Percentiles rank a stretch among this genome's conserved stretches.
Evolutionary conservation across 2,113 vertebrate species (phyloP).

Genomic region (Glaucidium brasilianum): DNA sequence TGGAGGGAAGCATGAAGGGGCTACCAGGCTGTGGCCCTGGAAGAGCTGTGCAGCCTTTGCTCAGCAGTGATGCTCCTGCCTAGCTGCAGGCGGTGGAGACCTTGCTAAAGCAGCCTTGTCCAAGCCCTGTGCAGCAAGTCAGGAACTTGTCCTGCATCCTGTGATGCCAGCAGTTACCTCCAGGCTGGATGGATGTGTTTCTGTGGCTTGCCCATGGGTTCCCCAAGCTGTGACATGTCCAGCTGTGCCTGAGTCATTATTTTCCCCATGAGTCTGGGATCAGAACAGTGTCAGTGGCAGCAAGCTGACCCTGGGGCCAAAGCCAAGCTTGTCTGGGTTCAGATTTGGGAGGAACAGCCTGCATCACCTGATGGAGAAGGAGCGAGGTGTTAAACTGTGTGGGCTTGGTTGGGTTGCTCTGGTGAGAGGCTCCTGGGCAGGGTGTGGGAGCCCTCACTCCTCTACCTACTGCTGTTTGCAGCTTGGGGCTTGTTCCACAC

Average conservation of each 20-base stretch:
- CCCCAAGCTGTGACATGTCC: background rate
- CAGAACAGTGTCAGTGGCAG: background rate
- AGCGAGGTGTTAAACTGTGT: background rate
- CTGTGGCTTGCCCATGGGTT: fast-evolving
- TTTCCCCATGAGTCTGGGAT: fast-evolving
- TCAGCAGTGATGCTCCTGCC: background rate
- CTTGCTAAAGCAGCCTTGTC: background rate
- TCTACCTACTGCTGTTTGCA: background rate
- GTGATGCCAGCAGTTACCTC: background rate
- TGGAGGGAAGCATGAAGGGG: background rate
- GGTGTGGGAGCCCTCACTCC: background rate
- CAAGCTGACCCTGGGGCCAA: background rate
- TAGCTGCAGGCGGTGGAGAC: background rate
- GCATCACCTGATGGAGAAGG: background rate
- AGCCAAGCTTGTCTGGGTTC: background rate
- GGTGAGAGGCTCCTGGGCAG: background rate
- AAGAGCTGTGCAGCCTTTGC: background rate
- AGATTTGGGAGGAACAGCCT: background rate
- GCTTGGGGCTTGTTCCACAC: background rate
- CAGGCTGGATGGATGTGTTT: background rate
- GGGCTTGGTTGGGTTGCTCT: background rate
- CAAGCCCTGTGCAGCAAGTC: background rate
- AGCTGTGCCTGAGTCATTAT: too few relatives aligned
- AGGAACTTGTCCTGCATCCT: background rate
- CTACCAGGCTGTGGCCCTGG: background rate